Base-by-base conservation (phyloP, 2,113 vertebrate genomes). In the Sakesphorus luctuosus region DNA sequence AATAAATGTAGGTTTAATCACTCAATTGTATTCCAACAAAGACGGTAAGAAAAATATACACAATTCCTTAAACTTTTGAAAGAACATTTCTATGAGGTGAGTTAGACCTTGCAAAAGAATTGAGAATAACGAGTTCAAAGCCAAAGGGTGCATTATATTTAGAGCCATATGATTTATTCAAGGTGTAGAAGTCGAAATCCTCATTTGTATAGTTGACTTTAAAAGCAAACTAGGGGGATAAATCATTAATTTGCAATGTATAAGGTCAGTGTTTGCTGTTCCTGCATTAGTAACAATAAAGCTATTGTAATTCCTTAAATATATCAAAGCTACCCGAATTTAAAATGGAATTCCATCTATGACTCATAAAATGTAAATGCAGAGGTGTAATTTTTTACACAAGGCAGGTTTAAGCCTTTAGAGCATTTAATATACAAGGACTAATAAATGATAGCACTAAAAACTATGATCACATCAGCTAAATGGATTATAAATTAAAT, bases 401-500 rank as follows among this genome's bases (percentile, higher is more conserved):
- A 95, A 98, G 98, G 98, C 98, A 98, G 97, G 98, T 98, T 98
- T 97, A 97, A 97, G 96, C 97, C 97, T 98, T 98, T 98, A 97
- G 98, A 97, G 97, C 98, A 98, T 99, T 99, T 98, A 99, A 98
- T 98, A 99, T 98, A 98, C 98, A 98, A 98, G 98, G 98, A 98
- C 97, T 98, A 99, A 99, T 99, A 99, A 99, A 99, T 99, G 99
- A 99, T 98, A 97, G 98, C 98, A 98, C 98, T 99, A 98, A 99
- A 98, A 99, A 98, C 98, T 98, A 98, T 97, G 98, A 98, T 97
- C 98, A 97, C 99, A 99, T 99, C 99, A 99, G 99, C 99, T 99
- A 99, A 99, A 99, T 99, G 99, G 99, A 99, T 99, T 99, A 99
- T 99, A 99, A 99, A 99, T 99, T 99, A 98, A 99, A 99, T 99